Base-by-base conservation (phyloP, 2,113 vertebrate genomes). In the Bubo scandiacus region DNA sequence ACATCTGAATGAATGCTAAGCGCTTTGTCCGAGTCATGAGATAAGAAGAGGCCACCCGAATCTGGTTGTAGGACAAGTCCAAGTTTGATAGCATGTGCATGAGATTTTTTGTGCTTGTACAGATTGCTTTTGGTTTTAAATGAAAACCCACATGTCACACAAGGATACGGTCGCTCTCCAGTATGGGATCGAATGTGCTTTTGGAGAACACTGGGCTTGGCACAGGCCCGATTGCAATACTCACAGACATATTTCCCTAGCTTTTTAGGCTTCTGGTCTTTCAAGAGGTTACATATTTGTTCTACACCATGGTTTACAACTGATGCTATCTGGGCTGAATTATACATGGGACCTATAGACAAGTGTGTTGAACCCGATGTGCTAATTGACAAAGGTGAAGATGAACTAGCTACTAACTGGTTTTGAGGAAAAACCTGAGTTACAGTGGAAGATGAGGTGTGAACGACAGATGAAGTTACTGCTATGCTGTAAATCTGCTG, bases 51-150 rank as follows among this genome's bases (percentile, higher is more conserved):
- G 36, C 98, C 98, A 84, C 98, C 97, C 15, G 99, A 98, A 92
- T 99, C 99, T 8, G 99, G 98, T 1, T 99, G 99, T 17, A 98
- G 97, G 74, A 99, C 98, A 32, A 99, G 99, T 27, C 99, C 99
- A 83, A 99, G 98, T 97, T 99, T 99, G 94, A 99, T 99, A 27
- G 99, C 99, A 16, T 99, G 99, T 8, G 99, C 99, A n/a, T 99
- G 99, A 40, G 99, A 99, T 49, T 99, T 99, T 97, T 99, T 99
- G 98, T 99, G 99, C 98, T 99, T 99, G 96, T 99, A 99, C 61
- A 99, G 97, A 96, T 99, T 99, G 96, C 99, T 99, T 98, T 99
- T 99, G 88, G 99, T 99, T 98, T 99, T 99, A 97, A 99, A 99
- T 0, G 99, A 99, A 98, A 99, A 99, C n/a, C 99, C 99, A 93